These are phyloP conservation scores for Galerucella nymphaeae DNA, from an alignment of 2,888 invertebrate species.

Conservation along the genomic window DNA sequence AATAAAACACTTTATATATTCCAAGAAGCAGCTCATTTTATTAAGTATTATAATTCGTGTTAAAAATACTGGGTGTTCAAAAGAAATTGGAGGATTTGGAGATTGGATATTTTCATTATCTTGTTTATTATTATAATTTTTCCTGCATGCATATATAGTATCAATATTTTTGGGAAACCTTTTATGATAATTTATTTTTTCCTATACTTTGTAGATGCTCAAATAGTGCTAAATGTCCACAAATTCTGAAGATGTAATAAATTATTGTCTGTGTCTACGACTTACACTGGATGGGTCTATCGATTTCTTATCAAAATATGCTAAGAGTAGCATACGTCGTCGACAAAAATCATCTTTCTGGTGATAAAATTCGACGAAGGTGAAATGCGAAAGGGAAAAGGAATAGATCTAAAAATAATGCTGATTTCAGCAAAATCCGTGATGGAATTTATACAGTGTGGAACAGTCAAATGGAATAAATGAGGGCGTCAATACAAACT, in stretches of 20 bases:
- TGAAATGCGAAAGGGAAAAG: not conserved
- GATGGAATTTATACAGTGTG: not conserved
- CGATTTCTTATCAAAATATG: conserved; percentile 33
- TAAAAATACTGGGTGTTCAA: too few relatives aligned
- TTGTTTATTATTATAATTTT: too few relatives aligned
- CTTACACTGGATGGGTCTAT: conserved; percentile 18
- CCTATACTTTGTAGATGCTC: not conserved
- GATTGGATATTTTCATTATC: too few relatives aligned
- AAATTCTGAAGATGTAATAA: not conserved
- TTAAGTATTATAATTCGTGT: too few relatives aligned
- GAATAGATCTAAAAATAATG: not conserved
- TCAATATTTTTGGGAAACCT: too few relatives aligned
- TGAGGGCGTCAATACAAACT: too few relatives aligned
- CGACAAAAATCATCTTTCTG: conserved; percentile 29
- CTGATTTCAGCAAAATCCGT: not conserved
- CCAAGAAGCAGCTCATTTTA: too few relatives aligned
- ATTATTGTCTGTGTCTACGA: conserved; percentile 6
- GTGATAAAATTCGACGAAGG: conserved; percentile 16
- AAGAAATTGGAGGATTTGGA: too few relatives aligned
- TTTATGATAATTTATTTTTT: not conserved
- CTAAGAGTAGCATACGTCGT: conserved; percentile 21
- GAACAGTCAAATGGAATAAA: too few relatives aligned
- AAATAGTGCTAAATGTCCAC: not conserved
- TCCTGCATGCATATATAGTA: too few relatives aligned
- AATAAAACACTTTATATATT: too few relatives aligned